A percentile compares a stretch with the other conserved stretches of the same genome.
Conservation (phyloP, 2,797 vertebrate species). For the Phataginus tetradactyla region DNA sequence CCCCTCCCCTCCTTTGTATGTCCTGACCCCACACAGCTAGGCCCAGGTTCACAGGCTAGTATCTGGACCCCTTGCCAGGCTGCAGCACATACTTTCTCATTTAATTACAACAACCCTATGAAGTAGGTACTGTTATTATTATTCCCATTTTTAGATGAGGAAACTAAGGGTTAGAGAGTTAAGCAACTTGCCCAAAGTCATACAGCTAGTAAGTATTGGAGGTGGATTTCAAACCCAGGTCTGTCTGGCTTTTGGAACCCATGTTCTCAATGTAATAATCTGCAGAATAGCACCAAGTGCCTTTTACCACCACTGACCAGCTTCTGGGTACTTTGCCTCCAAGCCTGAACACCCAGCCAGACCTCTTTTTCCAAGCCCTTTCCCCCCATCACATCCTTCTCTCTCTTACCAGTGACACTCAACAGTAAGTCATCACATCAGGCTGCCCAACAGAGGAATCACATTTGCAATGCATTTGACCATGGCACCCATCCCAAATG, state of each 20-base stretch:
- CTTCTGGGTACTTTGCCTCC: neutral
- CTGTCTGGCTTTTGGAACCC: neutral
- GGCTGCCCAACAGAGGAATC: neutral
- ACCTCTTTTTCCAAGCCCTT: neutral
- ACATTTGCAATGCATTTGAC: neutral
- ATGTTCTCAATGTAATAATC: neutral
- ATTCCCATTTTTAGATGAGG: neutral
- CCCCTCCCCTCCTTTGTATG: neutral
- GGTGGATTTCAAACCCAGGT: slow-evolving; percentile 22
- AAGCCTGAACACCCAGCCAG: neutral
- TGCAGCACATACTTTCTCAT: neutral
- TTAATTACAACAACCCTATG: neutral
- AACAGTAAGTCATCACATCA: neutral
- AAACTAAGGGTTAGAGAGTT: neutral
- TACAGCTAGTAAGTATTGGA: neutral
- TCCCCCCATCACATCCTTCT: neutral
- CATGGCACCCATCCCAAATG: neutral
- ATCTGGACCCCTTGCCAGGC: neutral
- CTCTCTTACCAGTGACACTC: neutral
- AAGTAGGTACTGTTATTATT: neutral
- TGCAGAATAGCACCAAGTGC: neutral
- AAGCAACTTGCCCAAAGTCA: neutral
- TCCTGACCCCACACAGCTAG: neutral
- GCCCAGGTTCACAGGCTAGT: neutral
- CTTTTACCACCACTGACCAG: neutral